Conservation (phyloP, 2,888 invertebrate genomes). For the Limnephilus lunatus region DNA sequence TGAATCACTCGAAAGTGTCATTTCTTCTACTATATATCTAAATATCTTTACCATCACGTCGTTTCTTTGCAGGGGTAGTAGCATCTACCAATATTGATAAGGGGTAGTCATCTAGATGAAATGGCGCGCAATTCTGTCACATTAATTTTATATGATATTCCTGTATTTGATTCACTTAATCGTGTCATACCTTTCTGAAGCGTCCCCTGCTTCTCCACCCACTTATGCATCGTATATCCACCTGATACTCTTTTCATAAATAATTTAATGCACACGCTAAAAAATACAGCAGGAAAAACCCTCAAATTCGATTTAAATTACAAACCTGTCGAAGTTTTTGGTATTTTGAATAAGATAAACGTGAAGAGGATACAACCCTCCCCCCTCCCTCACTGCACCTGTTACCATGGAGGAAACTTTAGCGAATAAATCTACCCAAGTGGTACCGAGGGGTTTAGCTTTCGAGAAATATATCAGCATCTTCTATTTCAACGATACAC, state of each 20-base stretch:
- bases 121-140: neutral
- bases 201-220: neutral
- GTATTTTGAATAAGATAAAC: slow-evolving; percentile 47
- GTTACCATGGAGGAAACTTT: slow-evolving; percentile 27
- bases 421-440: slow-evolving; percentile 52
- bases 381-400: neutral
- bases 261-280: neutral
- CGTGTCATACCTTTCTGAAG: neutral
- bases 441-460: neutral
- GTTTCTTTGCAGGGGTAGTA: no score
- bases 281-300: neutral
- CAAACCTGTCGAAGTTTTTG: neutral
- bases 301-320: neutral
- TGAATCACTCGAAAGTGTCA: no score
- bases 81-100: no score
- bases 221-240: neutral
- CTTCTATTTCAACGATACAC: neutral
- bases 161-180: neutral
- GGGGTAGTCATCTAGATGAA: neutral
- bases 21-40: no score
- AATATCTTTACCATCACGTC: no score
- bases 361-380: slow-evolving; percentile 17
- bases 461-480: slow-evolving; percentile 31
- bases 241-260: neutral
- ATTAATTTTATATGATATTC: neutral